Percentiles rank a stretch among this genome's conserved stretches.
phyloP scores from a whole-genome alignment of 1,140 invertebrate genomes.

The Pseudomyrmex dendroicus region DNA sequence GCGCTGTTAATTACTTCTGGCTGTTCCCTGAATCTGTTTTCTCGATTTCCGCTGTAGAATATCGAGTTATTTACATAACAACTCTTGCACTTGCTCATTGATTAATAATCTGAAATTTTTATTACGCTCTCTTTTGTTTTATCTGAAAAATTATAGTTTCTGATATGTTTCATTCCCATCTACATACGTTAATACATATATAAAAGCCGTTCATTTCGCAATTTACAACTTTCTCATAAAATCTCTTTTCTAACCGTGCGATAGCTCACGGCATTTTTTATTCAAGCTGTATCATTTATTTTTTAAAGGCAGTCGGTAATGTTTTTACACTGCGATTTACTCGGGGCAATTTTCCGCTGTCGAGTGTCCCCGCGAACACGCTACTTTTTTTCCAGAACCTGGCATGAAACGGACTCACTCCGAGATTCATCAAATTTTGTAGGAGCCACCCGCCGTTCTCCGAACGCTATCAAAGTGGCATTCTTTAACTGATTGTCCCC shows the following conservation, averaged over 20 bases:
- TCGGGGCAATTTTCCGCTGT: constrained; percentile 53
- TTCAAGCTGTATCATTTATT: constrained; percentile 18
- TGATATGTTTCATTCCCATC: constrained; percentile 19
- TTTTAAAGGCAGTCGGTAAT: constrained; percentile 53
- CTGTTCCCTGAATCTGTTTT: neutral
- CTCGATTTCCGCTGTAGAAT: neutral
- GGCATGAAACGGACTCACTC: constrained; percentile 29
- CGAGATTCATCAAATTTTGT: constrained; percentile 76
- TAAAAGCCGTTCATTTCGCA: constrained; percentile 37
- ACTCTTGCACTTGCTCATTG: neutral
- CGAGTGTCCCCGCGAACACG: constrained; percentile 46
- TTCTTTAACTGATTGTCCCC: constrained; percentile 79
- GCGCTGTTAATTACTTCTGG: constrained; percentile 45
- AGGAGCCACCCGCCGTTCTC: constrained; percentile 59
- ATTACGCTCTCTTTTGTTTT: neutral
- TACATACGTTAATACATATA: constrained; percentile 34
- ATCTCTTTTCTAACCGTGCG: constrained; percentile 33
- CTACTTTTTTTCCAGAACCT: constrained; percentile 38
- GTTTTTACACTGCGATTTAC: constrained; percentile 36
- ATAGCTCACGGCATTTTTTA: constrained; percentile 35
- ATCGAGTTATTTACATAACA: neutral
- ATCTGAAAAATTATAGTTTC: constrained; percentile 15
- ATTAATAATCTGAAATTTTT: constrained; percentile 31
- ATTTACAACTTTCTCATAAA: constrained; percentile 52
- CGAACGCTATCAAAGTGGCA: constrained; percentile 78